Conservation (phyloP, 2,888 invertebrate species). For the Eulithis testata region DNA sequence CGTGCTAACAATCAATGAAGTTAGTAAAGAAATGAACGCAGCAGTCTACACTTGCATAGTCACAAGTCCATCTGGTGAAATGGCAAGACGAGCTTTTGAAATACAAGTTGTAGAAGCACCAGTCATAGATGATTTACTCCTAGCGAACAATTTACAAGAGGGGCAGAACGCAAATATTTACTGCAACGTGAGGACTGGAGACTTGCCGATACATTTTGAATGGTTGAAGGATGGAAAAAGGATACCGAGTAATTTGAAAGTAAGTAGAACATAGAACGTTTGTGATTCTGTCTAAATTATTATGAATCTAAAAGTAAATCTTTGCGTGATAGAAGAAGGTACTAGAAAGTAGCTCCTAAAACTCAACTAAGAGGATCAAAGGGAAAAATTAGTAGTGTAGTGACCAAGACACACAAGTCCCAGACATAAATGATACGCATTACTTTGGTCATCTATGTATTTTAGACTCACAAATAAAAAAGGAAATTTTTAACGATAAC, state of each 20-base stretch:
- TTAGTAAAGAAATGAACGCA: slow-evolving; percentile 87
- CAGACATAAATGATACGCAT: too few species aligned
- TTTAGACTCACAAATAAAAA: too few species aligned
- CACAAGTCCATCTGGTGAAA: slow-evolving; percentile 87
- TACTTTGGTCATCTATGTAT: too few species aligned
- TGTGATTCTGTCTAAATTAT: not conserved
- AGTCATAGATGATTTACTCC: slow-evolving; percentile 91
- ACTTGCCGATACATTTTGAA: slow-evolving; percentile 88
- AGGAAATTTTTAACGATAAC: too few species aligned
- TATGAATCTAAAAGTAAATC: not conserved
- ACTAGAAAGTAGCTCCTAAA: too few species aligned
- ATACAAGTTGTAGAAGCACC: slow-evolving; percentile 90
- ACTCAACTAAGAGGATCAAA: too few species aligned
- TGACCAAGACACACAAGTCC: too few species aligned
- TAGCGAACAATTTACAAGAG: slow-evolving; percentile 92
- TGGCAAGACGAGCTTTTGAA: slow-evolving; percentile 84
- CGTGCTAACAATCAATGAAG: slow-evolving; percentile 84
- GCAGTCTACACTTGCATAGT: slow-evolving; percentile 92
- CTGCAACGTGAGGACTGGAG: slow-evolving; percentile 89
- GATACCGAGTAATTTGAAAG: slow-evolving; percentile 86
- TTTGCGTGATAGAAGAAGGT: not conserved
- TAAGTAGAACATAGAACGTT: slow-evolving; percentile 45
- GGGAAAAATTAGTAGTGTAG: too few species aligned
- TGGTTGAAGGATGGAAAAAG: slow-evolving; percentile 88
- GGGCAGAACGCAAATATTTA: slow-evolving; percentile 93